Base-by-base conservation (phyloP, 2,888 invertebrate species). In the Heliconius ethilla region DNA sequence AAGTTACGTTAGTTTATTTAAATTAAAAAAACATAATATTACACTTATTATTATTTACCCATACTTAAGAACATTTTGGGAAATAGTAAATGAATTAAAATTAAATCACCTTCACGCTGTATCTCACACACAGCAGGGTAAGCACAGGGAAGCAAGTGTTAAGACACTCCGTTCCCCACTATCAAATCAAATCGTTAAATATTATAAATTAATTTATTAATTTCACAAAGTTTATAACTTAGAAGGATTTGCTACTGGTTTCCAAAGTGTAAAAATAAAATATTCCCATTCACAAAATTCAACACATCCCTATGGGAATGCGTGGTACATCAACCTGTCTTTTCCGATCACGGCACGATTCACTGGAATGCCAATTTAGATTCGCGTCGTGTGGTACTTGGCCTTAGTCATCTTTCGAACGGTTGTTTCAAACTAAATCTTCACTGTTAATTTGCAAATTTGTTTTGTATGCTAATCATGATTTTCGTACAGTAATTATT, bases 311-410 rank as follows among this genome's bases (percentile, higher is more conserved):
- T 85, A 86, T 87, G 27, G 27, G 27, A 40, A 40, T 40, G 89
- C 90, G 90, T 89, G 88, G 89, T 85, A 86, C 88, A 86, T 89
- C 88, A 89, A 89, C 88, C 87, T 87, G 87, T 84, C 86, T 85
- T 85, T 80, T 83, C 82, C 81, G 81, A 82, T 83, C 78, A 79
- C 82, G 80, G 74, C 83, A 82, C 82, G 83, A 83, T 78, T 81
- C 80, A 78, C 66, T 77, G 81, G 82, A 79, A 83, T 81, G 83
- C 83, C 83, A 83, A 82, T 83, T 83, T 81, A 82, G 72, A 76
- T 66, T 78, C 63, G 75, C 67, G 73, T 82, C 81, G 82, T 84
- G 82, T 82, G 73, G 76, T 70, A 80, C 75, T 79, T 81, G 82
- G 80, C 83, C 83, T 83, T 79, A 81, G 81, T 83, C 83, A 81